These are phyloP conservation scores for Agrochola circellaris DNA, from an alignment of 2,888 invertebrate genomes.

Conservation along the genomic window DNA sequence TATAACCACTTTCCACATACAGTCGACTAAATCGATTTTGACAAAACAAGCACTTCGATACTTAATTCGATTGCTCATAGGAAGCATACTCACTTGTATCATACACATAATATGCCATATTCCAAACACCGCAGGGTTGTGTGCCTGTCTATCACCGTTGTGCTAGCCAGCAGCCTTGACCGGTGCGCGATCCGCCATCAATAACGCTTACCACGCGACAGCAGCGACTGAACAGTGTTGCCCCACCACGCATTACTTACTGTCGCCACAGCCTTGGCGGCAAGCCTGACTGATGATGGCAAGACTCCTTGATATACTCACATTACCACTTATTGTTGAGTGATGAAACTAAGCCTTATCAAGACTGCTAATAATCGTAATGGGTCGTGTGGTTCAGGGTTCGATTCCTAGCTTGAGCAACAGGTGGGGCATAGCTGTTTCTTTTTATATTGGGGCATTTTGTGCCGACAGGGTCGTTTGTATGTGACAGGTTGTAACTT, in stretches of 20 bases:
- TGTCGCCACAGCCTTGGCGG: slow-evolving; percentile 45
- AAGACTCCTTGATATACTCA: slow-evolving; percentile 27
- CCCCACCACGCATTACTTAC: slow-evolving; percentile 41
- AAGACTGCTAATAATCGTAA: neutral
- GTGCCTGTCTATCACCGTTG: neutral
- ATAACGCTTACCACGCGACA: slow-evolving; percentile 52
- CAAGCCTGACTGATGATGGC: slow-evolving; percentile 55
- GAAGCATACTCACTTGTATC: neutral
- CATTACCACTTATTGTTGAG: slow-evolving; percentile 17
- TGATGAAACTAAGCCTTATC: slow-evolving; percentile 23
- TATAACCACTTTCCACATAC: neutral
- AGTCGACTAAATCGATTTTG: no score
- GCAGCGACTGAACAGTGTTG: slow-evolving; percentile 17
- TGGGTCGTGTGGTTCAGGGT: slow-evolving; percentile 21
- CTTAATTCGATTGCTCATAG: neutral
- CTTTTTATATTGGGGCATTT: neutral
- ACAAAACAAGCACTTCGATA: no score
- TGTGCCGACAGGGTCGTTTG: neutral
- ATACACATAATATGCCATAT: no score
- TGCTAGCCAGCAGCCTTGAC: slow-evolving; percentile 66
- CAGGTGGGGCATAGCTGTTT: slow-evolving; percentile 15
- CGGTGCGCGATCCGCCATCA: slow-evolving; percentile 55
- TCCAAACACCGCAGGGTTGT: neutral
- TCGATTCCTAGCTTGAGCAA: slow-evolving; percentile 27
- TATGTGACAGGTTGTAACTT: neutral